Conservation (phyloP, 2,797 vertebrate genomes). For the Etheostoma nigrum region DNA sequence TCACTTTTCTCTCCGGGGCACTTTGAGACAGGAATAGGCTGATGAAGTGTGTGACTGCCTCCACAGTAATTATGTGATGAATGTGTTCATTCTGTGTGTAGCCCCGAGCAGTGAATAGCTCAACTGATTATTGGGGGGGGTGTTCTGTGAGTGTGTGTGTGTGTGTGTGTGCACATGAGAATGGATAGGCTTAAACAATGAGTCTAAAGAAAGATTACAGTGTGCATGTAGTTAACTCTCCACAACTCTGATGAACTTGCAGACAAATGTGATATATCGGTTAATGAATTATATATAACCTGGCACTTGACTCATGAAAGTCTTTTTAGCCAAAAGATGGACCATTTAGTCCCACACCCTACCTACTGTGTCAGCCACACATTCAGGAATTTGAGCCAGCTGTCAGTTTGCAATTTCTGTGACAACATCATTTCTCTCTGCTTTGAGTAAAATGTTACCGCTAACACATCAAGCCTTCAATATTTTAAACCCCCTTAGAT, state of each 20-base stretch:
- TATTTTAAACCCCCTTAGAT: slow-evolving; percentile 58
- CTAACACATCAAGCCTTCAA: slow-evolving; percentile 50
- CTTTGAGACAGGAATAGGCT: slow-evolving; percentile 81
- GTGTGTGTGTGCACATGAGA: slow-evolving; percentile 38
- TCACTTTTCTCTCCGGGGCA: slow-evolving; percentile 63
- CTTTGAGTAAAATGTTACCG: slow-evolving; percentile 50
- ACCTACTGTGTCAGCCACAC: slow-evolving; percentile 6
- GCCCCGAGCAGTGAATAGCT: slow-evolving; percentile 77
- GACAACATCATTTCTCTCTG: slow-evolving; percentile 15
- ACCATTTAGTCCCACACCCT: background rate
- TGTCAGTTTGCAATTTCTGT: slow-evolving; percentile 30
- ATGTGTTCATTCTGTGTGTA: slow-evolving; percentile 76
- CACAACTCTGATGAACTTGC: background rate
- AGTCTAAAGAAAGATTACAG: slow-evolving; percentile 23
- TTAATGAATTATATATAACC: slow-evolving; percentile 19
- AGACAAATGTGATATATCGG: slow-evolving; percentile 3
- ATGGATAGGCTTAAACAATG: slow-evolving; percentile 57
- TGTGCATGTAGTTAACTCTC: slow-evolving; percentile 1
- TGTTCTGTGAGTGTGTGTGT: slow-evolving; percentile 48
- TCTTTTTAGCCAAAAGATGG: background rate
- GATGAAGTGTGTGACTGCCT: slow-evolving; percentile 79
- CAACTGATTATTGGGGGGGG: slow-evolving; percentile 78
- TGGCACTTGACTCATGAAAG: background rate
- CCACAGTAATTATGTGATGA: slow-evolving; percentile 82
- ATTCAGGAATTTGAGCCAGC: slow-evolving; percentile 26